phyloP scores from a whole-genome alignment of 2,797 vertebrate genomes.

The Ctenopoma multispine region DNA sequence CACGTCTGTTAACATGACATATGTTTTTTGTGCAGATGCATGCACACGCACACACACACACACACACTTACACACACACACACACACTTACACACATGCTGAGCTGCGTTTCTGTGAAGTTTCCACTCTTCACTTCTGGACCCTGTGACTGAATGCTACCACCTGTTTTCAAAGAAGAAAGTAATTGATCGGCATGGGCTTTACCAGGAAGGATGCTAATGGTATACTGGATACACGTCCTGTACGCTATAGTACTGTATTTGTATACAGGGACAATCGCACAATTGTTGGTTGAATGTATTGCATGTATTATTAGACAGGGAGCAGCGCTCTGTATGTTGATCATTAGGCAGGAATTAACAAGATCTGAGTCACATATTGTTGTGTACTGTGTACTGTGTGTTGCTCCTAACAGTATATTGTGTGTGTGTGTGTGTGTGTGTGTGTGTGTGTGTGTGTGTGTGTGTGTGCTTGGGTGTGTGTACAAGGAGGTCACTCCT shows the following conservation, averaged over 20 bases:
- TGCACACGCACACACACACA: neutral
- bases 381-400: no score
- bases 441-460: neutral
- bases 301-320: conserved; percentile 33
- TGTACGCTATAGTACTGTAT: conserved; percentile 6
- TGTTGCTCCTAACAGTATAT: neutral
- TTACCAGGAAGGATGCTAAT: conserved; percentile 20
- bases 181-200: conserved; percentile 27
- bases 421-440: conserved; percentile 1
- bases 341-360: conserved; percentile 39
- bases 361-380: conserved; percentile 12
- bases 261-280: neutral
- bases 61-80: neutral
- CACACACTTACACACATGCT: neutral
- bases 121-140: conserved; percentile 12
- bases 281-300: neutral
- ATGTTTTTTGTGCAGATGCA: neutral
- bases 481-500: conserved; percentile 33
- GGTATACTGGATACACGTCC: neutral
- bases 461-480: conserved; percentile 8
- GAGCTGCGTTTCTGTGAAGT: conserved; percentile 13
- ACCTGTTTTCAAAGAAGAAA: conserved; percentile 35
- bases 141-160: conserved; percentile 12
- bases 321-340: conserved; percentile 17
- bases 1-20: conserved; percentile 13